Conservation (phyloP, 1,140 invertebrate genomes). For the Sminthurides bifidus region DNA sequence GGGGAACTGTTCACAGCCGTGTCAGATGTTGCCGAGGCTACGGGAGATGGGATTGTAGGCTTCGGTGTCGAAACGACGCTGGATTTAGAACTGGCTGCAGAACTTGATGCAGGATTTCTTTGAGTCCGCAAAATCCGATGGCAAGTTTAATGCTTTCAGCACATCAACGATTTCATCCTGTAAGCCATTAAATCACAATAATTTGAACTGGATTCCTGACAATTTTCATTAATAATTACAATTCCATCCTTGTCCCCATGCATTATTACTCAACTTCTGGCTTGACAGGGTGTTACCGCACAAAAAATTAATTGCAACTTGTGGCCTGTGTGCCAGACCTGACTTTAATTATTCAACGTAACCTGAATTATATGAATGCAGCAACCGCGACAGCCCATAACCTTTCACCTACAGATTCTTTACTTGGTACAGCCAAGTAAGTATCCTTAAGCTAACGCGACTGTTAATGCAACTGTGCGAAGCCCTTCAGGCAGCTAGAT, state of each 20-base stretch:
- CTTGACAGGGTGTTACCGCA: not conserved
- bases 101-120: not conserved
- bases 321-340: not conserved
- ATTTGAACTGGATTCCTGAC: not conserved
- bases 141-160: slow-evolving; percentile 27
- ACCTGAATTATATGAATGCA: no score
- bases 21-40: slow-evolving; percentile 16
- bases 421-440: no score
- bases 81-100: not conserved
- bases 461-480: no score
- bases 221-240: not conserved
- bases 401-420: no score
- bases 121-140: slow-evolving; percentile 24
- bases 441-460: no score
- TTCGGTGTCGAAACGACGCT: not conserved
- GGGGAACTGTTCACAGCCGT: slow-evolving; percentile 16
- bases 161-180: slow-evolving; percentile 30
- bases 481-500: no score
- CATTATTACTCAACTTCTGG: not conserved
- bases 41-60: slow-evolving; percentile 22
- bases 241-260: not conserved
- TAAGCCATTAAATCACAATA: not conserved
- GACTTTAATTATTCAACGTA: not conserved
- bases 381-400: no score
- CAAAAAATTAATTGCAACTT: not conserved